phyloP scores from a whole-genome alignment of 2,797 vertebrate genomes.

The Gallinago solitaria region DNA sequence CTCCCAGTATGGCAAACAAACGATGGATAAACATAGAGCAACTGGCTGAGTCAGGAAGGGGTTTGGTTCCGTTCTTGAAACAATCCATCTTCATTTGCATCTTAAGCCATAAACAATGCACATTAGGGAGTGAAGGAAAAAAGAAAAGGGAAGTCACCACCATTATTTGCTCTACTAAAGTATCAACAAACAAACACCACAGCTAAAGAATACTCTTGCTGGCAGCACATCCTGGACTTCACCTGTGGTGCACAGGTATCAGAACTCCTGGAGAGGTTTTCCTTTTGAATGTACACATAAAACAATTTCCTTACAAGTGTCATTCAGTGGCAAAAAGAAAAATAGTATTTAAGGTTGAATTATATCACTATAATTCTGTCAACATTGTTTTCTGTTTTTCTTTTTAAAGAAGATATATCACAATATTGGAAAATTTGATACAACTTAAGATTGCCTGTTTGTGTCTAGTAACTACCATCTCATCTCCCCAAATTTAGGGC shows the following conservation, averaged over 20 bases:
- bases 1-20: rapidly evolving
- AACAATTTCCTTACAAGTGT: background rate
- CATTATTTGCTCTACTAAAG: background rate
- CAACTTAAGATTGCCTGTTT: background rate
- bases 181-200: background rate
- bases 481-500: background rate
- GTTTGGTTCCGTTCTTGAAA: background rate
- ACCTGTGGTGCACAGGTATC: background rate
- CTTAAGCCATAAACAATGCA: background rate
- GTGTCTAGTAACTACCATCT: background rate
- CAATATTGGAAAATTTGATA: background rate
- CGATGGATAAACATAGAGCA: background rate
- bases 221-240: background rate
- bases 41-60: background rate
- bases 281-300: rapidly evolving
- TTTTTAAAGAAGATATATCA: background rate
- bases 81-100: background rate
- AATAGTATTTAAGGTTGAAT: background rate
- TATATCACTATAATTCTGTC: background rate
- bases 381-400: background rate
- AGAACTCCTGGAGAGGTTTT: background rate
- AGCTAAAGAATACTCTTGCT: background rate
- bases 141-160: background rate
- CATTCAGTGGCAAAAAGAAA: background rate
- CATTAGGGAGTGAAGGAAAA: background rate